A percentile compares a stretch with the other conserved stretches of the same genome.
phyloP scores from a whole-genome alignment of 2,888 invertebrate genomes.

The Acrocyrtus sp. region DNA sequence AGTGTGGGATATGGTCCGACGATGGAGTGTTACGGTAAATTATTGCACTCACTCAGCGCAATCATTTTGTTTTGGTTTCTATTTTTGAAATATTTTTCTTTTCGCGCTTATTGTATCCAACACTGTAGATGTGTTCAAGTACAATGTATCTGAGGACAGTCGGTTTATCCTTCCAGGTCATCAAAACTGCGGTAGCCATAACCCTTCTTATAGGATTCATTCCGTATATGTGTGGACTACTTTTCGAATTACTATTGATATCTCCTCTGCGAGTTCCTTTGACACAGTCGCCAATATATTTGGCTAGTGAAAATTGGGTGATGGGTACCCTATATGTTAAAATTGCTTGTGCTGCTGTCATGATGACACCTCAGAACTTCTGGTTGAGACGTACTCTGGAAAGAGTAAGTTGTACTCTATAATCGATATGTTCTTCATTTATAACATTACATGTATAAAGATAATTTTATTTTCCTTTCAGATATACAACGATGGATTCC shows the following conservation, averaged over 20 bases:
- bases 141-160: constrained; percentile 52
- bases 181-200: constrained; percentile 78
- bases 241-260: constrained; percentile 90
- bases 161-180: constrained; percentile 68
- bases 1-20: constrained; percentile 56
- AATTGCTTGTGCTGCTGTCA: constrained; percentile 93
- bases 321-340: constrained; percentile 97
- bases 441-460: background rate
- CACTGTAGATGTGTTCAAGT: constrained; percentile 45
- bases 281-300: constrained; percentile 81
- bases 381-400: constrained; percentile 91
- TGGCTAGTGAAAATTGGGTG: constrained; percentile 79
- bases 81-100: constrained; percentile 32
- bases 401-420: constrained; percentile 68
- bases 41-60: constrained; percentile 19
- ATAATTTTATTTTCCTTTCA: constrained; percentile 60
- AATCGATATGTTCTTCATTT: constrained; percentile 6
- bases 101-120: constrained; percentile 27
- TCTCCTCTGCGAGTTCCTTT: constrained; percentile 93
- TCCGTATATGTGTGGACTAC: constrained; percentile 89
- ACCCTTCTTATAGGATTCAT: constrained; percentile 85
- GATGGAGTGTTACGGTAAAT: constrained; percentile 61
- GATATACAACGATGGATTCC: constrained; percentile 91
- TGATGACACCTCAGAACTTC: constrained; percentile 98
- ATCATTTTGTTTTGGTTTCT: constrained; percentile 34